Conservation (phyloP, 2,113 vertebrate genomes). For the Erythrocercus mccallii region DNA sequence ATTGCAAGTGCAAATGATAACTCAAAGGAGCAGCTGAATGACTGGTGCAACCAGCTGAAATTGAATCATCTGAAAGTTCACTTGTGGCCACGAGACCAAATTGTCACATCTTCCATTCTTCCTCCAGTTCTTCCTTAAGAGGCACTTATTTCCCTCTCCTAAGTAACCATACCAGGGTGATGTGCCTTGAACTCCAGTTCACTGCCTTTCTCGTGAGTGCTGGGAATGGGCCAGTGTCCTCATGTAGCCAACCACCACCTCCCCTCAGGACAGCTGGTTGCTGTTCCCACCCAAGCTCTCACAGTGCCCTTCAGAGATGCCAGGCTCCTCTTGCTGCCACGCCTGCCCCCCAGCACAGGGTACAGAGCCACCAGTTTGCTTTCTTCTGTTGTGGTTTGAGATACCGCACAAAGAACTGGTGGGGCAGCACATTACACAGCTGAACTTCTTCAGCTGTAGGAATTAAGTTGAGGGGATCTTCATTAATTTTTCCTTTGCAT, state of each 20-base stretch:
- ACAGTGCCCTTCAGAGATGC: background rate
- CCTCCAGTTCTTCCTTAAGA: background rate
- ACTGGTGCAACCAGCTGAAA: background rate
- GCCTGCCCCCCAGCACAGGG: background rate
- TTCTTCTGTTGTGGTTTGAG: background rate
- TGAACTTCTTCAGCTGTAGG: background rate
- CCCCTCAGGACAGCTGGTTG: background rate
- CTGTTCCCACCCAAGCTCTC: background rate
- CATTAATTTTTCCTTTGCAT: background rate
- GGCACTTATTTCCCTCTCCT: background rate
- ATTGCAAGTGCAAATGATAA: background rate
- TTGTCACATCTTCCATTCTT: background rate
- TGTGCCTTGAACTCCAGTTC: background rate
- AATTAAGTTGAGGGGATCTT: background rate
- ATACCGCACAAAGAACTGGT: background rate
- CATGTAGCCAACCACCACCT: background rate
- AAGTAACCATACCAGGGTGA: background rate
- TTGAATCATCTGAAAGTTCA: background rate
- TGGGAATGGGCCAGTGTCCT: background rate
- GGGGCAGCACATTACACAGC: background rate
- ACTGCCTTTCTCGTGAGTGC: background rate
- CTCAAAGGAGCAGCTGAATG: background rate
- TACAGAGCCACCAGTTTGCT: background rate
- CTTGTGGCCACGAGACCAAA: background rate
- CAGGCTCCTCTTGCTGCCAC: background rate